Evolutionary conservation across 2,888 invertebrate genomes (phyloP), one percentile per base, ranked within the genome.

Genomic region (Idaea straminata): DNA sequence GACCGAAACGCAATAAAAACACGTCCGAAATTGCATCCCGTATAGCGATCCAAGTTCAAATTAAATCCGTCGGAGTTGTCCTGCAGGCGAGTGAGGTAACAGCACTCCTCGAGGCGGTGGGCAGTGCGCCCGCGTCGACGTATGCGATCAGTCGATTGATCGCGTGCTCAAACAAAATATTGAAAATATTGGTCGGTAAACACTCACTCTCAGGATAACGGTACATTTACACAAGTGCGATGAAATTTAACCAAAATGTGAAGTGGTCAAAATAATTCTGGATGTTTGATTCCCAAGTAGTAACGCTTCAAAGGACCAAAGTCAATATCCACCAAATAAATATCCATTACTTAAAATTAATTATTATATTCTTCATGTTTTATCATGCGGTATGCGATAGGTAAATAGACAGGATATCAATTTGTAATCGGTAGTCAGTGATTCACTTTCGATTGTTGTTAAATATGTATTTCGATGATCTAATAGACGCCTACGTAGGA

Each of bases 91-190:
- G 69, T 68, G 67, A 66, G 66, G 64, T 65, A 65, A 61, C 66
- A 67, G 65, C 64, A 68, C 66, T 65, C 69, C 70, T 70, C 68
- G 68, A 62, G 62, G 72, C 86, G 91, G 91, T 91, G 84, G 64
- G 72, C 87, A 91, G 92, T 91, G 84, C 87, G 87, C 85, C 71
- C 77, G 83, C 84, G 89, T 83, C 84, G 81, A 84, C 83, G 86
- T 81, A 75, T 85, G 83, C 90, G 89, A 83, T 81, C 80, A 81
- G 66, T 68, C 66, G 66, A 75, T 76, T 81, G 73, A 72, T 78
- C 78, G 81, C 81, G 78, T 76, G 83, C 78, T 80, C 76, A 74
- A 74, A 76, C 73, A 84, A 84, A 78, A 79, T 77, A 80, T 74
- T 77, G 83, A 82, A 76, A 77, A 57, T 63, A 66, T 66, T 69